Base-by-base conservation (phyloP, 2,888 invertebrate genomes). In the Dorcus parallelipipedus region DNA sequence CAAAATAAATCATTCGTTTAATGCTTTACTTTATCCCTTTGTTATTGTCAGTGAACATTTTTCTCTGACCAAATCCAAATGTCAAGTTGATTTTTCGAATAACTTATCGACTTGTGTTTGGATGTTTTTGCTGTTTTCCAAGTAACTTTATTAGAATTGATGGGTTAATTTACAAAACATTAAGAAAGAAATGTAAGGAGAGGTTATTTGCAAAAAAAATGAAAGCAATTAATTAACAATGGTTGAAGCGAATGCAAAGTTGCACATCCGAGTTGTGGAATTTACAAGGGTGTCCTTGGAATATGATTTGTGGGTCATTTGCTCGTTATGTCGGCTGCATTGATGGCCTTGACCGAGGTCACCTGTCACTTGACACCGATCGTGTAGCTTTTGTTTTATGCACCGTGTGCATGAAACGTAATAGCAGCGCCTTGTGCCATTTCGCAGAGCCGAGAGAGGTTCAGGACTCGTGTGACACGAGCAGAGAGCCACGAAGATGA, bases 301-400 rank as follows among this genome's bases (percentile, higher is more conserved):
- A 54, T 10, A 26, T 47, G 54, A 47, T 41, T 54, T 47, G 39
- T 39, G 41, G 14, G 54, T 41, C 49, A 54, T 54, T 48, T 54
- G 20, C 39, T 49, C 38, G 43, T 9, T 10, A 33, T 39, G 20
- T 33, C 14, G 47, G 48, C 23, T 39, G 40, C 54, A 41, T 54
- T 38, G 49, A 56, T 63, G 65, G 65, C 72, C 72, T 72, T 70
- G 68, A 62, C 64, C 69, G 69, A 70, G 71, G 70, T 70, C 69
- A 70, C 65, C 67, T 64, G 67, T 63, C 64, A 70, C 64, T 59
- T 56, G 59, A 66, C 61, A 63, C 60, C 61, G 54, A 51, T 59
- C 63, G 53, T 33, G 26, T 33, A 33, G 26, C 26, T 33, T 33
- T 33, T 33, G 26, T 33, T 33, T 33, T 33, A 33, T 33, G 26